Evolutionary conservation across 2,113 vertebrate species (phyloP).

Genomic region (Falco punctatus): DNA sequence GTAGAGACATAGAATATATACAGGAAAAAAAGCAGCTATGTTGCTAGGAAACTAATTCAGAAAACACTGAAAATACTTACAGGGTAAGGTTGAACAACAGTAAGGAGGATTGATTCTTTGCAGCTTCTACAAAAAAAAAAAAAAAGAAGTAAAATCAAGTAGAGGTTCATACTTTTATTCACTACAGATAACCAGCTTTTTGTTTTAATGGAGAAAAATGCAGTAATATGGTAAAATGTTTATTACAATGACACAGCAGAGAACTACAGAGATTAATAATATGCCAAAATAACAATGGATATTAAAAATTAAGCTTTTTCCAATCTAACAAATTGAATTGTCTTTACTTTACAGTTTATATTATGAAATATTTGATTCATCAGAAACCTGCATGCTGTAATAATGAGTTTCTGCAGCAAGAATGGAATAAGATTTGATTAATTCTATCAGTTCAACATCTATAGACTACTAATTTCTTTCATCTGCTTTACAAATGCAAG

Average conservation of each 20-base stretch:
- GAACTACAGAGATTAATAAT: constrained; percentile 1
- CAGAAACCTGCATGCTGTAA: background rate
- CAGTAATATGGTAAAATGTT: background rate
- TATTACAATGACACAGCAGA: constrained; percentile 10
- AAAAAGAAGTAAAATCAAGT: constrained; percentile 64
- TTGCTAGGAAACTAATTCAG: constrained; percentile 63
- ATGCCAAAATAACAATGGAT: background rate
- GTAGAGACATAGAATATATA: background rate
- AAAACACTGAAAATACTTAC: constrained; percentile 78
- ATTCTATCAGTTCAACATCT: background rate
- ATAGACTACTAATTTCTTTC: background rate
- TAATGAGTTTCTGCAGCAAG: background rate
- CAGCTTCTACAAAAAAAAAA: constrained; percentile 86
- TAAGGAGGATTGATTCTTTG: constrained; percentile 97
- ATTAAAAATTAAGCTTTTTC: background rate
- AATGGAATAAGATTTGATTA: background rate
- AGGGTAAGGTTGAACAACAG: constrained; percentile 95
- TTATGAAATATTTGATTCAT: background rate
- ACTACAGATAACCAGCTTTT: background rate
- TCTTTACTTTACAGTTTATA: background rate
- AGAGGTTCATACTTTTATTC: background rate
- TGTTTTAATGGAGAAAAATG: constrained; percentile 14
- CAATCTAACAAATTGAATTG: background rate
- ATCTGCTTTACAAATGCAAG: background rate
- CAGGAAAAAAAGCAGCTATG: background rate